These are phyloP conservation scores for Bovichtus variegatus DNA, from an alignment of 2,797 vertebrate species.

Conservation along the genomic window DNA sequence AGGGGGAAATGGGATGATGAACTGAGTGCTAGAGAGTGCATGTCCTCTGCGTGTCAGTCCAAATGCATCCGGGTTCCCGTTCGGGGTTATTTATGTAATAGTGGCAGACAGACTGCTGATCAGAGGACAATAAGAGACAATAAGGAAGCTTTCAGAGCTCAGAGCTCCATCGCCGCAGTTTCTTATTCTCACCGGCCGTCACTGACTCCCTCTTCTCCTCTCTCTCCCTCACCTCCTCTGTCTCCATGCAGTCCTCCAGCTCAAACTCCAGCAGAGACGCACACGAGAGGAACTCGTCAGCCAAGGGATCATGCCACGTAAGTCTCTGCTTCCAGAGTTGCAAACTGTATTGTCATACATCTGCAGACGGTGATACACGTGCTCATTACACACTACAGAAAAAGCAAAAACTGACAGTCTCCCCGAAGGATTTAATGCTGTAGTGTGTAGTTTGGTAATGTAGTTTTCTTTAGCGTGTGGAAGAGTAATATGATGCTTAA, in stretches of 20 bases:
- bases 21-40: slow-evolving; percentile 27
- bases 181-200: slow-evolving; percentile 22
- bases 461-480: background rate
- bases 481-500: background rate
- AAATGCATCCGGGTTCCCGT: slow-evolving; percentile 8
- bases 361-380: background rate
- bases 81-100: slow-evolving; percentile 18
- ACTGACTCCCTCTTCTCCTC: slow-evolving; percentile 56
- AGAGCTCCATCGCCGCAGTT: slow-evolving; percentile 30
- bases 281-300: slow-evolving; percentile 97
- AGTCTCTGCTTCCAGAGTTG: slow-evolving; percentile 81
- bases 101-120: slow-evolving; percentile 16
- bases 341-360: background rate
- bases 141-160: slow-evolving; percentile 32
- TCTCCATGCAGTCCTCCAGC: slow-evolving; percentile 94
- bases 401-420: background rate
- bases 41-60: slow-evolving; percentile 41
- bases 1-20: slow-evolving; percentile 54
- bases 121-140: slow-evolving; percentile 11
- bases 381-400: background rate
- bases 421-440: background rate
- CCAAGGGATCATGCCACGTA: slow-evolving; percentile 99
- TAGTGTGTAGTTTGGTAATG: background rate
- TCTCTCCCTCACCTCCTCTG: slow-evolving; percentile 56
- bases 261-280: slow-evolving; percentile 98